Percentiles rank a stretch among this genome's conserved stretches.
Conservation (phyloP, 2,888 invertebrate species). For the Metacarcinus magister region DNA sequence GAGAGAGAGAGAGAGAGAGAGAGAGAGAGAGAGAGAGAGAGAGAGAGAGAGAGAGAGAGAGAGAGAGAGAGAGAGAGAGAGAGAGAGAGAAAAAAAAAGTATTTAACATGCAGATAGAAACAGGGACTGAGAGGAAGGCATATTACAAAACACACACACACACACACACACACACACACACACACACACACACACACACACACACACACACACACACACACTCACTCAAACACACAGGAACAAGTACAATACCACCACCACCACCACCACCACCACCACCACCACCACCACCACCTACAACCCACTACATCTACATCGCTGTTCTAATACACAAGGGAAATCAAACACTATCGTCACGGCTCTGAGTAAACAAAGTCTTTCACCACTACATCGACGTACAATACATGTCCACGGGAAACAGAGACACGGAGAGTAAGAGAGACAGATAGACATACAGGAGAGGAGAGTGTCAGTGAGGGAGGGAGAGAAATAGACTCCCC, state of each 20-base stretch:
- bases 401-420: neutral
- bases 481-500: neutral
- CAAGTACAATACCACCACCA: neutral
- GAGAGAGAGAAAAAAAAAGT: neutral
- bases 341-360: neutral
- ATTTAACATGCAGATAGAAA: too few species aligned
- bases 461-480: neutral
- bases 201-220: too few species aligned
- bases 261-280: neutral
- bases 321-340: conserved; percentile 19
- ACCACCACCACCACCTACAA: neutral
- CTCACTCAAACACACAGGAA: neutral
- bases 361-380: neutral
- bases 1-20: neutral
- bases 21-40: neutral
- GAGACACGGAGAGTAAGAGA: conserved; percentile 32
- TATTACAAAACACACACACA: too few species aligned
- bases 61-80: neutral
- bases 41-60: neutral
- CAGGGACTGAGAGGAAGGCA: too few species aligned
- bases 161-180: too few species aligned
- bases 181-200: too few species aligned
- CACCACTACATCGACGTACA: neutral
- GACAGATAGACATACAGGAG: conserved; percentile 2
- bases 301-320: neutral